These are phyloP conservation scores for Coelopa pilipes DNA, from an alignment of 2,888 invertebrate species.

Conservation along the genomic window DNA sequence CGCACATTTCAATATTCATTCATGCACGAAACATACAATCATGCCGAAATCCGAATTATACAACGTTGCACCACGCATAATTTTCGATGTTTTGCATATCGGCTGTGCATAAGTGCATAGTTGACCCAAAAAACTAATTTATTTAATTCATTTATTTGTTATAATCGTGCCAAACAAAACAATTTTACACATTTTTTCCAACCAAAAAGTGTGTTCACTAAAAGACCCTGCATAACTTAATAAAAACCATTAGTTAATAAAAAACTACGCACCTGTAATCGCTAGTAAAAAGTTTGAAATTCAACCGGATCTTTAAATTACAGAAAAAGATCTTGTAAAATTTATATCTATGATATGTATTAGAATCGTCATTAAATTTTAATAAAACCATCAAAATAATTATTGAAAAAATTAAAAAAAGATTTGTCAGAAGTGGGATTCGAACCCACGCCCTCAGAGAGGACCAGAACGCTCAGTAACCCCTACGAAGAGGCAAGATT, in stretches of 20 bases:
- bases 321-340: neutral
- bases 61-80: too few relatives aligned
- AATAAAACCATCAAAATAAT: slow-evolving; percentile 18
- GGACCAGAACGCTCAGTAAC: slow-evolving; percentile 49
- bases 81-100: slow-evolving; percentile 1
- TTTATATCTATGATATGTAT: slow-evolving; percentile 8
- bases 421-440: slow-evolving; percentile 53
- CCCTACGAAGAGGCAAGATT: slow-evolving; percentile 42
- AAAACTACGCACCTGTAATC: slow-evolving; percentile 11
- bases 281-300: neutral
- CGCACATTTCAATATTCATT: slow-evolving; percentile 26
- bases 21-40: slow-evolving; percentile 31
- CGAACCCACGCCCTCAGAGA: slow-evolving; percentile 55
- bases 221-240: slow-evolving; percentile 25
- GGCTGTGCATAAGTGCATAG: neutral
- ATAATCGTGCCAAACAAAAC: slow-evolving; percentile 16
- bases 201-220: slow-evolving; percentile 36
- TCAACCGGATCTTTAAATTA: neutral
- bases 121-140: neutral
- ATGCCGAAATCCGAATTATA: too few relatives aligned
- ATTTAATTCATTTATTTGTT: neutral
- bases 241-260: neutral
- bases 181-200: slow-evolving; percentile 10
- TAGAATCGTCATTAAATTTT: slow-evolving; percentile 9
- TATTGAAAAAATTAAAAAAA: slow-evolving; percentile 39